Percentiles rank a stretch among this genome's conserved stretches.
Conservation (phyloP, 2,113 vertebrate species). For the Pungitius pungitius region DNA sequence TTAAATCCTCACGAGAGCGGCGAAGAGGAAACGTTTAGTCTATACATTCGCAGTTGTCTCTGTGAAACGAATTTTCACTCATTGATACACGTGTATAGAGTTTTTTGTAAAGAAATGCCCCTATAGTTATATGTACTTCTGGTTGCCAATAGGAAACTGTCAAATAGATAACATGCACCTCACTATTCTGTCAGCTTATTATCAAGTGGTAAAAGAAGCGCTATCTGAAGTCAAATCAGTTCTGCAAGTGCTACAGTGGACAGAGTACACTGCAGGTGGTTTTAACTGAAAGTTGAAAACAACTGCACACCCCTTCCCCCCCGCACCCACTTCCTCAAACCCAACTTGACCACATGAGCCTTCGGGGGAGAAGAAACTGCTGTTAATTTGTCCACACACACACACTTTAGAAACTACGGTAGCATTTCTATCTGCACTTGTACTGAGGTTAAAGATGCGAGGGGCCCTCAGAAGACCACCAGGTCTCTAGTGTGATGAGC, state of each 20-base stretch:
- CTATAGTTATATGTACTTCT: neutral
- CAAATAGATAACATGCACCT: neutral
- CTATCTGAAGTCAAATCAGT: neutral
- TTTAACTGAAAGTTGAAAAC: conserved; percentile 62
- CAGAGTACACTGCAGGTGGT: conserved; percentile 45
- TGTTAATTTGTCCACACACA: conserved; percentile 26
- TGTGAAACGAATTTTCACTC: neutral
- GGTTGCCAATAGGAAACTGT: neutral
- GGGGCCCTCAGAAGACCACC: conserved; percentile 62
- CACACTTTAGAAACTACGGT: conserved; percentile 32
- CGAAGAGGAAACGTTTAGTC: neutral
- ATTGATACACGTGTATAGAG: neutral
- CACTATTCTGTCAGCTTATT: neutral
- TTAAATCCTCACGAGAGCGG: neutral
- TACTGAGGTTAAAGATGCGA: conserved; percentile 69
- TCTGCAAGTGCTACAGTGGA: conserved; percentile 9
- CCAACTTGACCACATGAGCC: conserved; percentile 70
- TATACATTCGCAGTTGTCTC: neutral
- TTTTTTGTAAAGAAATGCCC: neutral
- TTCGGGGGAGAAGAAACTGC: conserved; percentile 30
- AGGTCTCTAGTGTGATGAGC: conserved; percentile 36
- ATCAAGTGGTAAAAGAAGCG: neutral
- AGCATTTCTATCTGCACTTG: conserved; percentile 47
- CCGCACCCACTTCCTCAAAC: conserved; percentile 51
- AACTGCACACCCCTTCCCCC: conserved; percentile 9